A percentile compares a stretch with the other conserved stretches of the same genome.
Evolutionary conservation across 2,888 invertebrate genomes (phyloP).

Genomic region (Ceratothoa steindachneri): DNA sequence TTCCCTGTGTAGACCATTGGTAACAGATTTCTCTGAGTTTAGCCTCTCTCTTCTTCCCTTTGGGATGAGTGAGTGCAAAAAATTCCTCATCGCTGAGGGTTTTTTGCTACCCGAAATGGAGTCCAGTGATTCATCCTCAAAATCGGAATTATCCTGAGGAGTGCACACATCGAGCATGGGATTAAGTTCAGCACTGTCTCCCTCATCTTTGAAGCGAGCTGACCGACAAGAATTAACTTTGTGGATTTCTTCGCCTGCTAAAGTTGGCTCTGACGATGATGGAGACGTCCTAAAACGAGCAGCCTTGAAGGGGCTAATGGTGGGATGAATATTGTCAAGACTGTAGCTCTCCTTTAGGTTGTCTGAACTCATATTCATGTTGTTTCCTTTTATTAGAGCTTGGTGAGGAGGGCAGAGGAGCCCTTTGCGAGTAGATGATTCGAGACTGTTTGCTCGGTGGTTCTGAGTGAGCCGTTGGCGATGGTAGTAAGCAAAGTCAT

Average conservation of each 20-base stretch:
- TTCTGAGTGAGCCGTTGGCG: conserved; percentile 26
- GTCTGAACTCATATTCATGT: neutral
- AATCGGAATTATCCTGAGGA: conserved; percentile 7
- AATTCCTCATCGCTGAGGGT: neutral
- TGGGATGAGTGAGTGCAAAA: conserved; percentile 15
- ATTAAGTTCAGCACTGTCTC: conserved; percentile 22
- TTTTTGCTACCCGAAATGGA: neutral
- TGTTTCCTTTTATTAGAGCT: neutral
- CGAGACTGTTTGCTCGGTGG: conserved; percentile 34
- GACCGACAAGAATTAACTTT: conserved; percentile 37
- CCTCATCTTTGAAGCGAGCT: neutral
- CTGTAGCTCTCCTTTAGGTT: conserved; percentile 32
- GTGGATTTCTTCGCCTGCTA: conserved; percentile 26
- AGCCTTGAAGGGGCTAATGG: neutral
- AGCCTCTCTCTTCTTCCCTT: conserved; percentile 8
- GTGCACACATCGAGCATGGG: conserved; percentile 27
- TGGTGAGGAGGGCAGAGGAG: conserved; percentile 33
- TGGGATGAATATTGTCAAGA: conserved; percentile 21
- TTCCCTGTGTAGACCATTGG: conserved; percentile 42
- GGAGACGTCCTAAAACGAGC: conserved; percentile 23
- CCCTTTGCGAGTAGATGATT: conserved; percentile 29
- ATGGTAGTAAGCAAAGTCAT: conserved; percentile 3
- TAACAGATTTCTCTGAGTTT: conserved; percentile 17
- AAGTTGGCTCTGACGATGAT: conserved; percentile 29
- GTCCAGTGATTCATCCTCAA: neutral